Base-by-base conservation (phyloP, 1,140 invertebrate genomes). In the Drosophila mauritiana region DNA sequence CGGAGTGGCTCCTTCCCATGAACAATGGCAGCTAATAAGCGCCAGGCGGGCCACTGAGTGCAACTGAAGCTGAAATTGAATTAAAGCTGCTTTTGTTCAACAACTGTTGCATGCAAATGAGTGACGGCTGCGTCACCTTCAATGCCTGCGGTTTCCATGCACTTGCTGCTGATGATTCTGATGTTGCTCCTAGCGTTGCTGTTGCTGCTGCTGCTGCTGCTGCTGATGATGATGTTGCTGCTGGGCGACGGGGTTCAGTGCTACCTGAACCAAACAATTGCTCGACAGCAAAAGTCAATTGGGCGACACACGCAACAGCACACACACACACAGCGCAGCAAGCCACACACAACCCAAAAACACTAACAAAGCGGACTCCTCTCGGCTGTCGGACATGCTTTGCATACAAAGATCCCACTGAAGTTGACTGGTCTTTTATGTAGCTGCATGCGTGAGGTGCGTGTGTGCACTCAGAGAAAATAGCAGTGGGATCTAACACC, bases 91-190 rank as follows among this genome's bases (percentile, higher is more conserved):
- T 82, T 81, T 82, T 68, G 64, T 76, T 56, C 79, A 76, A 68
- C 79, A 76, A 68, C 79, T 68, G 65, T 59, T 83, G 82, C 82
- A 86, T 86, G 82, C 82, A 86, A 86, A 86, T 86, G 83, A 86
- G 79, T 69, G 79, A 65, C 48, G 58, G 70, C 58, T 62, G 62
- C 61, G 69, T 61, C 57, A 73, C 69, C 69, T 64, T 78, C 78
- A 82, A 64, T 61, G 82, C 62, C 70, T 86, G 82, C 57, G 69
- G 82, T 67, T 74, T 46, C 27, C 63, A 49, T 61, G n/a, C 58
- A 31, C 27, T 43, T 56, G 39, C 20, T 17, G 27, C 15, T 53
- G 53, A n/a, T 48, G 53, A 27, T 27, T 27, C 31, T 31, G 27
- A 31, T 31, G 27, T 31, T 7, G 27, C 27, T 31, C 27, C 8